Evolutionary conservation across 2,888 invertebrate genomes (phyloP).

Genomic region (Caenorhabditis auriculariae): DNA sequence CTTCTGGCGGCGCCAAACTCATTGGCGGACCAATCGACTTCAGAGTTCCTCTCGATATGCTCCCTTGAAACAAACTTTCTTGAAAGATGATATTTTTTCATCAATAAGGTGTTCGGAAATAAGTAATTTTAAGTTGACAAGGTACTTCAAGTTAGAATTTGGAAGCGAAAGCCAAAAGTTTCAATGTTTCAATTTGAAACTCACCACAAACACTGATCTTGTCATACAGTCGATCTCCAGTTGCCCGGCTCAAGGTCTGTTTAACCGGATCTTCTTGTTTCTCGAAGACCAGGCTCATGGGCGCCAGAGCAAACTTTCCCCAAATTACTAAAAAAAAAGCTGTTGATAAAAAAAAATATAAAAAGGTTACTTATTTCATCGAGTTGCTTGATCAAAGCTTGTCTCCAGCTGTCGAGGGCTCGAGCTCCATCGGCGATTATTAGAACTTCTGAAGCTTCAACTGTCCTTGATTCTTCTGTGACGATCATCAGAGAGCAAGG

Average conservation of each 20-base stretch:
- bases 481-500: constrained; percentile 21
- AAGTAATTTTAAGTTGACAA: too few species aligned
- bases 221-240: constrained; percentile 43
- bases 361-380: constrained; percentile 31
- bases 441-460: constrained; percentile 26
- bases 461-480: constrained; percentile 26
- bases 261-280: constrained; percentile 35
- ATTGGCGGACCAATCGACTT: too few species aligned
- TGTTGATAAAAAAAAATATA: not conserved
- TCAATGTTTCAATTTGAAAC: not conserved
- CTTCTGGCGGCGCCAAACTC: too few species aligned
- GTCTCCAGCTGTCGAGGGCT: constrained; percentile 35
- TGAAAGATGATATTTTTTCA: too few species aligned
- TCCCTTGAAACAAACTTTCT: too few species aligned
- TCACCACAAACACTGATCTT: constrained; percentile 36
- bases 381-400: constrained; percentile 38
- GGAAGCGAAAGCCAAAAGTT: constrained; percentile 4
- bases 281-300: constrained; percentile 29
- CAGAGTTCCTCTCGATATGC: constrained; percentile 25
- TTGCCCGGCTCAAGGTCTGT: constrained; percentile 37
- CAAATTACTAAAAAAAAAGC: constrained; percentile 28
- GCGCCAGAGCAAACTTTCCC: constrained; percentile 39
- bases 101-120: too few species aligned
- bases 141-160: too few species aligned
- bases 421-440: constrained; percentile 23